Base-by-base conservation (phyloP, 2,888 invertebrate species). In the Orthonychiurus folsomi region DNA sequence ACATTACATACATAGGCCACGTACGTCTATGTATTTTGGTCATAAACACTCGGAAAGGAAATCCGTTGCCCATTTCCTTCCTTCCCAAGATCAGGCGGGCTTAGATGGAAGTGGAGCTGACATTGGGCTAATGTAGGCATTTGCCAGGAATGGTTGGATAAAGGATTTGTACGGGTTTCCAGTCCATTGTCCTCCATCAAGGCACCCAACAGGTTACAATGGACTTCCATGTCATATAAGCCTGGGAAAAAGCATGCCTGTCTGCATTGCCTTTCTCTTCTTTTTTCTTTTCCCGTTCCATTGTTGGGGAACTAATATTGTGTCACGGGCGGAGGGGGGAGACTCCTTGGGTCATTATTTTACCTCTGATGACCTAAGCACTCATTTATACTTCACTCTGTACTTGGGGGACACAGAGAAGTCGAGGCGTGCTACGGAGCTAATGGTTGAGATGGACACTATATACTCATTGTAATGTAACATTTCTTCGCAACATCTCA, bases 181-280 rank as follows among this genome's bases (percentile, higher is more conserved):
- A 9, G 5, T 37, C 9, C 37, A 37, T 37, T 37, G 37, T 37
- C 37, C 37, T 37, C 37, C 37, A 5, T 15, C 15, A 37, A 37
- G 37, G 37, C 37, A 37, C 37, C 37, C 37, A 37, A 37, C 37
- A 37, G 37, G 37, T 37, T 37, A 37, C 37, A 37, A 37, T 37
- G 15, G 37, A 5, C n/a, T n/a, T n/a, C n/a, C n/a, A n/a, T n/a
- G n/a, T n/a, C n/a, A n/a, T n/a, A n/a, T 9, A 37, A 37, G 37
- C 37, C 37, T 37, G 37, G 37, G 37, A 37, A 37, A 37, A 37
- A 37, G 37, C 37, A 5, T 37, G 5, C 5, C 37, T 15, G 5
- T 37, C 37, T 37, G 5, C 37, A 37, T 15, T 37, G 37, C 9
- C 15, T 37, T 37, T 15, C 9, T 37, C 15, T 15, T 37, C 37